These are phyloP conservation scores for Brachypterus glaber DNA, from an alignment of 2,888 invertebrate species.

Conservation along the genomic window DNA sequence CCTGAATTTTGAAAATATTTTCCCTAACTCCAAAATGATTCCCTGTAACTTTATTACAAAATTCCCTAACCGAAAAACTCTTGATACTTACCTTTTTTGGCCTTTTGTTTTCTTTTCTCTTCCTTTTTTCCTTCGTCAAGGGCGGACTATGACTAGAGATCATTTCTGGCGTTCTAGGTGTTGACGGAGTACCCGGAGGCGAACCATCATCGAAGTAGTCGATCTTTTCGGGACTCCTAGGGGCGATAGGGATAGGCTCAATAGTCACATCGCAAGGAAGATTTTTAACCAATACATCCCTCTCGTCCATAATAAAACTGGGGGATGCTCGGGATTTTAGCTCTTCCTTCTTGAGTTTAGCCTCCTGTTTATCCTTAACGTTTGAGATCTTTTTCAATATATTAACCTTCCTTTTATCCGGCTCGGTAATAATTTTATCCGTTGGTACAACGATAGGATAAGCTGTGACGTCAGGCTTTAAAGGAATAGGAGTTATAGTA, in stretches of 20 bases:
- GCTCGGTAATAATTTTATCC: slow-evolving; percentile 63
- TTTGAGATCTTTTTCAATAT: slow-evolving; percentile 82
- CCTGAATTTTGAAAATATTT: no score
- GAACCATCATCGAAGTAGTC: slow-evolving; percentile 44
- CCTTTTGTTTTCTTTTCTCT: slow-evolving; percentile 43
- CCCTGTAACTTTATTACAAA: no score
- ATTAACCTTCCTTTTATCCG: slow-evolving; percentile 76
- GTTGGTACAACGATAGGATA: slow-evolving; percentile 23
- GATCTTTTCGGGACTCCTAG: slow-evolving; percentile 37
- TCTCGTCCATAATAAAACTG: slow-evolving; percentile 40
- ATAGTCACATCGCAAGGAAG: slow-evolving; percentile 48
- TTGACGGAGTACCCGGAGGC: slow-evolving; percentile 46
- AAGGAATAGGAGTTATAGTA: slow-evolving; percentile 37
- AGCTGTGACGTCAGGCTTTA: slow-evolving; percentile 32
- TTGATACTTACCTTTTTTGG: slow-evolving; percentile 26
- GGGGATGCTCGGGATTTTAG: slow-evolving; percentile 37
- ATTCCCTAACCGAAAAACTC: neutral
- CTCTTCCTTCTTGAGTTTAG: slow-evolving; percentile 38
- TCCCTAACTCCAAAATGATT: no score
- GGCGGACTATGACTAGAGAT: slow-evolving; percentile 48
- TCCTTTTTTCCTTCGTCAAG: slow-evolving; percentile 50
- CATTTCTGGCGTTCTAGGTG: slow-evolving; percentile 49
- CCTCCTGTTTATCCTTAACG: slow-evolving; percentile 53
- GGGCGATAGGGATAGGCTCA: slow-evolving; percentile 38
- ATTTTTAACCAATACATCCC: slow-evolving; percentile 24